Percentiles rank a stretch among this genome's conserved stretches.
phyloP scores from a whole-genome alignment of 2,888 invertebrate genomes.

The Macrosiphum euphorbiae region DNA sequence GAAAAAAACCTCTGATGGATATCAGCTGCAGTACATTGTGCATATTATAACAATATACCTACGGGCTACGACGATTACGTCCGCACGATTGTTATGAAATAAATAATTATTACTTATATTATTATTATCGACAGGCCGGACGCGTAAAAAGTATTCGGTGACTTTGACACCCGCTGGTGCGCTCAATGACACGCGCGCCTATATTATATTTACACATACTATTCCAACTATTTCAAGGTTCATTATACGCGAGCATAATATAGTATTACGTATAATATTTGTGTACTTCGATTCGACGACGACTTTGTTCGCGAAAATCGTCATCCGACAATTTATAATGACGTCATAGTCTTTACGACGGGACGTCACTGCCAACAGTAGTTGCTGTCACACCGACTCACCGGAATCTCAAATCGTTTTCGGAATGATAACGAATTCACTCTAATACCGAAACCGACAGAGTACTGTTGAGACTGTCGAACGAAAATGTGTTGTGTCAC shows the following conservation, averaged over 20 bases:
- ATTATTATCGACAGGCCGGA: background rate
- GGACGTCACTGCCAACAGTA: background rate
- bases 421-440: background rate
- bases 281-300: background rate
- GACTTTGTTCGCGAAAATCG: background rate
- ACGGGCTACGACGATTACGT: background rate
- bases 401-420: background rate
- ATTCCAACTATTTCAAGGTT: background rate
- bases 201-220: too few species aligned
- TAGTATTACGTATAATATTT: background rate
- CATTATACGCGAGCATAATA: background rate
- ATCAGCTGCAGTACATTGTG: too few species aligned
- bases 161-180: background rate
- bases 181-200: background rate
- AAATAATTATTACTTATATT: background rate
- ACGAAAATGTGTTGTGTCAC: too few species aligned
- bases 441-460: too few species aligned
- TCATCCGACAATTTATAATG: background rate
- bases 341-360: background rate
- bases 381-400: background rate
- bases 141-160: background rate
- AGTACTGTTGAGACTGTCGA: too few species aligned
- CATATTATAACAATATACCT: too few species aligned
- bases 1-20: background rate
- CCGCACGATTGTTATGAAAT: background rate